Evolutionary conservation across 2,797 vertebrate species (phyloP), one percentile per base, ranked within the genome.

Genomic region (Hylomyscus alleni): DNA sequence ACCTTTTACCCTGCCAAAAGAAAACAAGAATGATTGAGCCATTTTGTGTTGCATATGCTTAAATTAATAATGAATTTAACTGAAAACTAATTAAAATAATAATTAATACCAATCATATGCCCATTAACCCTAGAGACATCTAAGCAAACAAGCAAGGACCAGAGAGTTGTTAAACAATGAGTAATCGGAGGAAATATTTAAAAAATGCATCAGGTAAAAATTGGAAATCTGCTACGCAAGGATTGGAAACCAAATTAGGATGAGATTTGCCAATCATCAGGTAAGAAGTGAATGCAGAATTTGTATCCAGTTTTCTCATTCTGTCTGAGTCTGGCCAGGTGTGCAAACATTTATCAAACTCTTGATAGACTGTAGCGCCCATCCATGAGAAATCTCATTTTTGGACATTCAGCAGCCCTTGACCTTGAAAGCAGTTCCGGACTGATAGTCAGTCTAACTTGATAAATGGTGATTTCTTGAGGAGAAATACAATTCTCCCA

Each of bases 401-500:
- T 95, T 98, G 97, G 98, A 98, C 93, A 95, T 95, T 96, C 80
- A 76, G 96, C 62, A 98, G 97, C 97, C 98, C 97, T 98, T 98
- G 98, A 98, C 98, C 98, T 99, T 98, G 97, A 96, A 92, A 93
- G 89, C 37, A 93, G 91, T 90, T 96, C 92, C 60, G n/a, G 95
- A 91, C 91, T 98, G 96, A 97, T 86, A 98, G 95, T 97, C 97
- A 98, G 95, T 95, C 95, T 97, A 88, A 94, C 78, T 97, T 98
- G 98, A 98, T 97, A 98, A 98, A 98, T 98, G 97, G 97, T 95
- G 87, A 96, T 98, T 98, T 98, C 97, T 98, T 92, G 87, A 94
- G 91, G 67, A 97, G 89, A 96, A 94, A 94, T 97, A 94, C 80
- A 95, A 97, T 97, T 98, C 81, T 97, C 97, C 67, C 56, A 91